Evolutionary conservation across 2,797 vertebrate species (phyloP).

Genomic region (Myiotriccus ornatus): DNA sequence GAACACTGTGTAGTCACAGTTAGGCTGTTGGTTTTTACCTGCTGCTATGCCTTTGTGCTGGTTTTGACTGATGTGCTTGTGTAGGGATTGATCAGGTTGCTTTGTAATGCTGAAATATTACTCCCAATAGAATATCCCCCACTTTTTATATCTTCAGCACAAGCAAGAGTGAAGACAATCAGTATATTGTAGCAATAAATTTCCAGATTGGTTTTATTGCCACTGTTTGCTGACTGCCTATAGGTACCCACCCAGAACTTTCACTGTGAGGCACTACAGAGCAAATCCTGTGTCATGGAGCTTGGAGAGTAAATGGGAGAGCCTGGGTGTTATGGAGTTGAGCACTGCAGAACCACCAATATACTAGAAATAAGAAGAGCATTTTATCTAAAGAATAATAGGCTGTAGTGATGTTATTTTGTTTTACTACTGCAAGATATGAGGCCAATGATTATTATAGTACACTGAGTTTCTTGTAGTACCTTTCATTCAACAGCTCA

Average conservation of each 20-base stretch:
- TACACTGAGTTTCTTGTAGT: background rate
- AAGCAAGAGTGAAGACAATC: background rate
- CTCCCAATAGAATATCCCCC: background rate
- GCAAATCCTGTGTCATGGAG: background rate
- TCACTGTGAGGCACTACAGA: background rate
- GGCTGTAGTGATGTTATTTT: background rate
- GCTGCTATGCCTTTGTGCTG: background rate
- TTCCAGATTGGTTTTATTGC: background rate
- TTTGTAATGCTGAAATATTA: background rate
- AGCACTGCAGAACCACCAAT: background rate
- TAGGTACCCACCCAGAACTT: background rate
- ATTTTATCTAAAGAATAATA: background rate
- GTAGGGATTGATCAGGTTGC: background rate
- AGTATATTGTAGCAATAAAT: background rate
- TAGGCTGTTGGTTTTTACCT: background rate
- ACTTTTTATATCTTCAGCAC: background rate
- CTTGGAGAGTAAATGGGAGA: background rate
- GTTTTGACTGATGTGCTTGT: background rate
- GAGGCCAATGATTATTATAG: background rate
- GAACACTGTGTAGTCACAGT: background rate
- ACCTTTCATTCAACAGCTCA: background rate
- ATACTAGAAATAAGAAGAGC: background rate
- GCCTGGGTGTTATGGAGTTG: background rate
- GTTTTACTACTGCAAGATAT: background rate
- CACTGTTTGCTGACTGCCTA: background rate